A percentile compares a stretch with the other conserved stretches of the same genome.
Conservation (phyloP, 1,140 invertebrate species). For the Heterodera schachtii region DNA sequence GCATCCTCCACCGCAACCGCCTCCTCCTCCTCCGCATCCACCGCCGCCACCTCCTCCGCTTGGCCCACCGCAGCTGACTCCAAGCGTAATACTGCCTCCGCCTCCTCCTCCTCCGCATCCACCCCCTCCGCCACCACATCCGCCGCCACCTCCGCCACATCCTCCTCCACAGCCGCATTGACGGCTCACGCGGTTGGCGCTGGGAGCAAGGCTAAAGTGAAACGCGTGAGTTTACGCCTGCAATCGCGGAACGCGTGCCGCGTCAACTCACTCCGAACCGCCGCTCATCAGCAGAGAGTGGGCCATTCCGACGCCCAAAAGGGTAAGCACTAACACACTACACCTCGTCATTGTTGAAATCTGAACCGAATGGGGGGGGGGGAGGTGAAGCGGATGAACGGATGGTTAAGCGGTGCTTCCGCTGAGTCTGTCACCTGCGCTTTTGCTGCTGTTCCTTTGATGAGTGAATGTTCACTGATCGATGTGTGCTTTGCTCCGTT, state of each 20-base stretch:
- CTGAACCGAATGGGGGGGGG: too few relatives aligned
- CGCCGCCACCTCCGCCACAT: background rate
- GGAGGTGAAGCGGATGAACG: background rate
- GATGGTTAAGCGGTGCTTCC: too few relatives aligned
- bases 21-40: background rate
- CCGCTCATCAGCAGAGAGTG: conserved; percentile 6
- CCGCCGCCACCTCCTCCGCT: too few relatives aligned
- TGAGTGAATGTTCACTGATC: background rate
- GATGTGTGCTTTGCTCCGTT: background rate
- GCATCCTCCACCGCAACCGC: background rate
- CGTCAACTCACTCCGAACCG: background rate
- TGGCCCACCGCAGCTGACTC: background rate
- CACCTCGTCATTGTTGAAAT: conserved; percentile 15
- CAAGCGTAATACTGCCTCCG: background rate
- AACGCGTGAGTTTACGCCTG: background rate
- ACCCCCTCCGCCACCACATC: background rate
- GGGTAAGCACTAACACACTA: background rate
- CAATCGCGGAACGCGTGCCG: background rate
- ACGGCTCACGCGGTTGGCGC: background rate
- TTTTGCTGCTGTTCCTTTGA: background rate
- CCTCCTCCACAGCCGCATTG: conserved; percentile 18
- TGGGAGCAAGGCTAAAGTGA: conserved; percentile 4
- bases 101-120: conserved; percentile 1
- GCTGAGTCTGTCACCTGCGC: too few relatives aligned
- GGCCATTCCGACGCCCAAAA: conserved; percentile 12